Evolutionary conservation across 2,888 invertebrate species (phyloP), one percentile per base, ranked within the genome.

Genomic region (Ischnus inquisitorius): DNA sequence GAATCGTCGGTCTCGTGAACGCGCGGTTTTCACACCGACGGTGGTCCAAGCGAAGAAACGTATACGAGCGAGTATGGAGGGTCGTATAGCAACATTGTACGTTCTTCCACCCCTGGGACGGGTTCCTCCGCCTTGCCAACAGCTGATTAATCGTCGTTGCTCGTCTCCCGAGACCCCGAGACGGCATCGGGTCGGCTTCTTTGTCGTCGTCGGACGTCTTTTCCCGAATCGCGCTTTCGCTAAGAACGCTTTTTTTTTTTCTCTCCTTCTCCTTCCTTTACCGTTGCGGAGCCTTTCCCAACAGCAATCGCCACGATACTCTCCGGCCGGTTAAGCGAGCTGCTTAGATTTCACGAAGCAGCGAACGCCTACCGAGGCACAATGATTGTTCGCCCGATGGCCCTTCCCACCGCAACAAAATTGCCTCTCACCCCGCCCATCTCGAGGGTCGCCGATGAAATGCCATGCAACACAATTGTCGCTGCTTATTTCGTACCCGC

Each of bases 131-230:
- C 89, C 92, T 92, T 92, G 92, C 93, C 93, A 93, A 93, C 93
- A 93, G 91, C 93, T 93, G 93, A 93, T 93, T 93, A 93, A 93
- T 93, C 93, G 93, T 93, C 89, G 89, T 87, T 84, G 88, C 89
- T 85, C 81, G 87, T 92, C 92, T 90, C 89, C 86, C 88, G 90
- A 90, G 86, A 90, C 89, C 88, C 85, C 86, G 88, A 88, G 88
- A 90, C 91, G 91, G 91, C 91, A 92, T 91, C 90, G 90, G 89
- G 90, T 34, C 89, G 91, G 91, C 90, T 92, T 92, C 92, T 92
- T 92, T 92, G 92, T 92, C 90, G 88, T 88, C 87, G 87, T 74
- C 60, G 67, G 67, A 41, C 71, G 68, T 62, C 57, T 72, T 79
- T n/a, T 54, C 25, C 64, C 84, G 89, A 89, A 91, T 88, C 87